Conservation (phyloP, 2,888 invertebrate species). For the Leptogaster cylindrica region DNA sequence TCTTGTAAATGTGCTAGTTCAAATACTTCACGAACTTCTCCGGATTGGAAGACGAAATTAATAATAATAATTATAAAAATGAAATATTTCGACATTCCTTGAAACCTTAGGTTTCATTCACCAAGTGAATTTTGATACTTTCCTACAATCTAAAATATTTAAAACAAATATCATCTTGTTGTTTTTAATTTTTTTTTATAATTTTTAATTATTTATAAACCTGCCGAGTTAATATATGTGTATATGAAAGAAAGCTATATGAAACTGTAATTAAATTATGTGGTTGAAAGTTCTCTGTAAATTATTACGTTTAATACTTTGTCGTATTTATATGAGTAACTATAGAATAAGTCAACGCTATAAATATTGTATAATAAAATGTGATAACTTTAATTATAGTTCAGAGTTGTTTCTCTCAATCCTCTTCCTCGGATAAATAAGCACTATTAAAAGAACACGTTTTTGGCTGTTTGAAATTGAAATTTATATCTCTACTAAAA, state of each 20-base stretch:
- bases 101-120: slow-evolving; percentile 14
- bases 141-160: slow-evolving; percentile 3
- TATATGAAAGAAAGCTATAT: slow-evolving; percentile 33
- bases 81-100: too few species aligned
- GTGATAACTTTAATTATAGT: slow-evolving; percentile 46
- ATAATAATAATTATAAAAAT: too few species aligned
- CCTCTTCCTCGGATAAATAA: too few species aligned
- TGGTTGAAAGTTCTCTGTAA: slow-evolving; percentile 46
- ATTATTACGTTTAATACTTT: slow-evolving; percentile 38
- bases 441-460: too few species aligned
- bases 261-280: slow-evolving; percentile 37
- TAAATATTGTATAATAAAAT: slow-evolving; percentile 48
- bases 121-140: slow-evolving; percentile 21
- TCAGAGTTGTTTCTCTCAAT: not conserved
- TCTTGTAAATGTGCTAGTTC: too few species aligned
- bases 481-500: too few species aligned
- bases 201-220: slow-evolving; percentile 29
- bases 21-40: too few species aligned
- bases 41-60: too few species aligned
- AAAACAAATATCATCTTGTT: too few species aligned
- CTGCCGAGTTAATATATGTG: slow-evolving; percentile 24
- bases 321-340: slow-evolving; percentile 38
- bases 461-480: too few species aligned
- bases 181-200: slow-evolving; percentile 22
- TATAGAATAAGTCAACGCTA: slow-evolving; percentile 26